phyloP scores from a whole-genome alignment of 2,888 invertebrate species.

The Trichogramma evanescens region DNA sequence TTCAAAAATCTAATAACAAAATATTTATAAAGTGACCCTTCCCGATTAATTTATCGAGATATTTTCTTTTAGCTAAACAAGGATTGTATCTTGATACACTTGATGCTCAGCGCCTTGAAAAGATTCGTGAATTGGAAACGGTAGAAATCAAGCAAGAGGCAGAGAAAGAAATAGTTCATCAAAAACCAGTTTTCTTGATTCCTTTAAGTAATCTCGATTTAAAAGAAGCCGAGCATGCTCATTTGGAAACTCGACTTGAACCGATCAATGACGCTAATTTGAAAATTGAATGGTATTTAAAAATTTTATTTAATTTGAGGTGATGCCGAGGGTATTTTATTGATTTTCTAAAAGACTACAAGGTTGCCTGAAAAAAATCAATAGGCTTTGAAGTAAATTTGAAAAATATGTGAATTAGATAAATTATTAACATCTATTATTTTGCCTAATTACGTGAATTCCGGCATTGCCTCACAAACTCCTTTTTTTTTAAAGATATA shows the following conservation, averaged over 20 bases:
- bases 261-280: slow-evolving; percentile 86
- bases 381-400: background rate
- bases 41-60: slow-evolving; percentile 5
- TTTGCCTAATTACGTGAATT: background rate
- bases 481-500: background rate
- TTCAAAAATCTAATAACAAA: background rate
- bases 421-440: background rate
- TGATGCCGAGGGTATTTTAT: background rate
- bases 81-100: slow-evolving; percentile 81
- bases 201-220: slow-evolving; percentile 80
- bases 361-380: background rate
- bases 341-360: background rate
- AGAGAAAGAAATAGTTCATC: slow-evolving; percentile 69
- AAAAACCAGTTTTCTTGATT: slow-evolving; percentile 86
- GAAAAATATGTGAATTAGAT: background rate
- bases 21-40: background rate
- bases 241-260: slow-evolving; percentile 85
- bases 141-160: slow-evolving; percentile 70
- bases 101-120: slow-evolving; percentile 82
- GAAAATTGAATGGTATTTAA: slow-evolving; percentile 75
- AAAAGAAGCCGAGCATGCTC: slow-evolving; percentile 84
- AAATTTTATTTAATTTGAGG: background rate
- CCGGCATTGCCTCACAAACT: background rate
- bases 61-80: slow-evolving; percentile 61
- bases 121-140: slow-evolving; percentile 79